phyloP scores from a whole-genome alignment of 2,888 invertebrate species.

The Caenorhabditis japonica region DNA sequence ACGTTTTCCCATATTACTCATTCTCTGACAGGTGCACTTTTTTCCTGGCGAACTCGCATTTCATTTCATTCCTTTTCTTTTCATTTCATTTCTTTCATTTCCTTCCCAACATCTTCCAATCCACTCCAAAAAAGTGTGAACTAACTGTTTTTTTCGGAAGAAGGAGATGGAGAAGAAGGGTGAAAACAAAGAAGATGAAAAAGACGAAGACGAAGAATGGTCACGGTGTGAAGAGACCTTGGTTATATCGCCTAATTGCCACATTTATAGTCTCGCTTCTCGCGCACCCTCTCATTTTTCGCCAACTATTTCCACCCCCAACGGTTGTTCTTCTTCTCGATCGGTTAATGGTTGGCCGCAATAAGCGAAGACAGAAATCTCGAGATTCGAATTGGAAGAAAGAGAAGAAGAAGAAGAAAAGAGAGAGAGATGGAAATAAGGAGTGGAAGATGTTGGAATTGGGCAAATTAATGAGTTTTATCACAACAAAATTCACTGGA shows the following conservation, averaged over 20 bases:
- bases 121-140: too few relatives aligned
- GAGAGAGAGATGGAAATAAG: constrained; percentile 2
- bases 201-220: constrained; percentile 3
- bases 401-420: constrained; percentile 2
- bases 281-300: not conserved
- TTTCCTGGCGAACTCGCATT: too few relatives aligned
- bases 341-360: constrained; percentile 38
- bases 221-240: constrained; percentile 40
- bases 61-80: too few relatives aligned
- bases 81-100: too few relatives aligned
- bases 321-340: not conserved
- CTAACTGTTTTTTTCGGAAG: not conserved
- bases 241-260: constrained; percentile 44
- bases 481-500: too few relatives aligned
- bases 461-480: not conserved
- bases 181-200: not conserved
- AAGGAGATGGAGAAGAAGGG: constrained; percentile 1
- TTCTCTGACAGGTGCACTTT: too few relatives aligned
- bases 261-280: constrained; percentile 45
- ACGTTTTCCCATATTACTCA: too few relatives aligned
- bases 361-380: constrained; percentile 26
- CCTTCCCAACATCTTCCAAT: too few relatives aligned
- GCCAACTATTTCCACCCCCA: constrained; percentile 12
- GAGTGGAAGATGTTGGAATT: not conserved
- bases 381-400: constrained; percentile 22